phyloP scores from a whole-genome alignment of 2,888 invertebrate species.

The Falcaria lacertinaria region DNA sequence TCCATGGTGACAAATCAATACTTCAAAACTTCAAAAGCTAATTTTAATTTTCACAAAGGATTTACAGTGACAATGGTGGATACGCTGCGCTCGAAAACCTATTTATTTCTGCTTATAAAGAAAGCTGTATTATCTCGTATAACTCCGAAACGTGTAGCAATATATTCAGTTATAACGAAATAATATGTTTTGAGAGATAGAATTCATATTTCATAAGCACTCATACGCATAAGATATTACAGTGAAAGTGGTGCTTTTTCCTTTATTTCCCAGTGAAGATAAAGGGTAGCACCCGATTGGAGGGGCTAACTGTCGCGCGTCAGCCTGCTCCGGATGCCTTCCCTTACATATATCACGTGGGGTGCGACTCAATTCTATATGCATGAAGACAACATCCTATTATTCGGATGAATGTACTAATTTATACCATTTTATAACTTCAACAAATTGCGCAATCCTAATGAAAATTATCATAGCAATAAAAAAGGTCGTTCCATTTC shows the following conservation, averaged over 20 bases:
- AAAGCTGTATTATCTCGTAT: slow-evolving; percentile 46
- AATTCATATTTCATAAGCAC: slow-evolving; percentile 77
- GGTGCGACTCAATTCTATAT: slow-evolving; percentile 60
- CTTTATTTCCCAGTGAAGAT: slow-evolving; percentile 71
- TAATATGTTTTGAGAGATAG: slow-evolving; percentile 74
- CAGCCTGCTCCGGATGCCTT: slow-evolving; percentile 57
- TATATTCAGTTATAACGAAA: slow-evolving; percentile 73
- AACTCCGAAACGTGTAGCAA: slow-evolving; percentile 60
- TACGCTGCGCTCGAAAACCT: slow-evolving; percentile 28
- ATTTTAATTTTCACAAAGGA: not conserved
- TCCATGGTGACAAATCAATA: not conserved
- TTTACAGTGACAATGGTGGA: slow-evolving; percentile 24
- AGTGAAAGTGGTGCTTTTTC: slow-evolving; percentile 58
- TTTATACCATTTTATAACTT: slow-evolving; percentile 12
- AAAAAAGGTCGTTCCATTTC: not conserved
- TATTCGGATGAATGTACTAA: slow-evolving; percentile 52
- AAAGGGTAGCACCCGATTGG: slow-evolving; percentile 54
- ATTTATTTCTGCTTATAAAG: slow-evolving; percentile 54
- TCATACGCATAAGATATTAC: slow-evolving; percentile 70
- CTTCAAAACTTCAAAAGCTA: not conserved
- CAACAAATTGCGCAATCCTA: not conserved
- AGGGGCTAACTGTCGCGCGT: slow-evolving; percentile 52
- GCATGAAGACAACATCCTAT: slow-evolving; percentile 60
- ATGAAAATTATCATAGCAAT: not conserved
- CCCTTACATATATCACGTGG: slow-evolving; percentile 58